Evolutionary conservation across 2,113 vertebrate species (phyloP).

Genomic region (Ovis canadensis): DNA sequence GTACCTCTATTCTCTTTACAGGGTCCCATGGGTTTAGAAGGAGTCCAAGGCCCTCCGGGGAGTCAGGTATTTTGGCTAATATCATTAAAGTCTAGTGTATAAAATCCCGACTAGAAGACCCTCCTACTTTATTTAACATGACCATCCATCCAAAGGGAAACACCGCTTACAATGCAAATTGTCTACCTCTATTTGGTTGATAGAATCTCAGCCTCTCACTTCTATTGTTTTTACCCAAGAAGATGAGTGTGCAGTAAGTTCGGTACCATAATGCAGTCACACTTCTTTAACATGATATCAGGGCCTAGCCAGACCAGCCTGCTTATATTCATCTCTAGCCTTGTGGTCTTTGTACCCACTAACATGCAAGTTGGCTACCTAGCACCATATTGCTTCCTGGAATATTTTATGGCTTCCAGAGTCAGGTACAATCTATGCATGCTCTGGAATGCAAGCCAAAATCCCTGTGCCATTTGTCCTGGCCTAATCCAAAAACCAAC

Average conservation of each 20-base stretch:
- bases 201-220: background rate
- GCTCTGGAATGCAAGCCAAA: background rate
- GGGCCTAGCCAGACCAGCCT: background rate
- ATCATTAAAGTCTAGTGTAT: background rate
- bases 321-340: background rate
- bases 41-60: slow-evolving; percentile 82
- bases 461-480: background rate
- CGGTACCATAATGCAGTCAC: background rate
- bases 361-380: background rate
- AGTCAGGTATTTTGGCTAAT: slow-evolving; percentile 80
- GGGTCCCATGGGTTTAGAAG: slow-evolving; percentile 88
- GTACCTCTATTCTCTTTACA: slow-evolving; percentile 70
- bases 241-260: background rate
- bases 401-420: background rate
- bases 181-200: background rate
- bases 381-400: background rate
- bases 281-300: background rate
- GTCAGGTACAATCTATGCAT: background rate
- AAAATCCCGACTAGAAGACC: background rate
- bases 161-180: background rate
- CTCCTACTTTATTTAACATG: background rate
- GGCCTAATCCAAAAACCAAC: background rate
- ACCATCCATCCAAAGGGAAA: background rate
- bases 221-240: slow-evolving; percentile 7
- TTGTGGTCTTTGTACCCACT: background rate